Evolutionary conservation across 2,888 invertebrate genomes (phyloP), one percentile per base, ranked within the genome.

Genomic region (Oscheius sp.): DNA sequence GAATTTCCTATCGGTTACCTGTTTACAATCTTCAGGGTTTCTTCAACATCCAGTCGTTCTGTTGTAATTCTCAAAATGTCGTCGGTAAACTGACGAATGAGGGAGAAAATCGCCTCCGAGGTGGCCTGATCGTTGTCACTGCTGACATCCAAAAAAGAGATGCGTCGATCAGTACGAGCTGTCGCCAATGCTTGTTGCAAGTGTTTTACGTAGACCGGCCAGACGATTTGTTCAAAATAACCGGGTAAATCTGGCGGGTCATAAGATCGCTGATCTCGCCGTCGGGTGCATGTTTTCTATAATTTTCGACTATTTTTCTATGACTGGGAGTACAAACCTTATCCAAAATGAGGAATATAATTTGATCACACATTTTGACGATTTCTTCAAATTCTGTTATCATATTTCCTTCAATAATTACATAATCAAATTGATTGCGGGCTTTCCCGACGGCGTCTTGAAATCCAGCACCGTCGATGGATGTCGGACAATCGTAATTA

Each of bases 231-330:
- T n/a, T 80, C 82, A 58, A 95, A 95, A 90, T 96, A 96, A 0
- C 94, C 94, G 0, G 92, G 92, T 1, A 93, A 91, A 90, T 96
- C 95, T 0, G 95, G 93, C 23, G 96, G 96, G 69, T 93, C 92
- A 89, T 96, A 96, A n/a, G 68, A 59, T 0, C 87, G 79, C 7
- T 53, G 53, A 6, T 58, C 72, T 7, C 87, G 76, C 16, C 87
- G 79, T 23, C 77, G 68, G 12, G 73, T 76, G 69, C 87, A 87
- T 6, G 84, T 83, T 52, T 84, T 76, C 83, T 83, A 72, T 29
- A n/a, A 27, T n/a, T n/a, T n/a, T n/a, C n/a, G n/a, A 43, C 6
- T 13, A 25, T 13, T 46, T 45, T 13, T 45, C 12, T 18, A 6
- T 21, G n/a, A n/a, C n/a, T 29, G 2, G 56, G 18, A 29, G n/a